phyloP scores from a whole-genome alignment of 2,888 invertebrate species.

The Hofmannophila pseudospretella region DNA sequence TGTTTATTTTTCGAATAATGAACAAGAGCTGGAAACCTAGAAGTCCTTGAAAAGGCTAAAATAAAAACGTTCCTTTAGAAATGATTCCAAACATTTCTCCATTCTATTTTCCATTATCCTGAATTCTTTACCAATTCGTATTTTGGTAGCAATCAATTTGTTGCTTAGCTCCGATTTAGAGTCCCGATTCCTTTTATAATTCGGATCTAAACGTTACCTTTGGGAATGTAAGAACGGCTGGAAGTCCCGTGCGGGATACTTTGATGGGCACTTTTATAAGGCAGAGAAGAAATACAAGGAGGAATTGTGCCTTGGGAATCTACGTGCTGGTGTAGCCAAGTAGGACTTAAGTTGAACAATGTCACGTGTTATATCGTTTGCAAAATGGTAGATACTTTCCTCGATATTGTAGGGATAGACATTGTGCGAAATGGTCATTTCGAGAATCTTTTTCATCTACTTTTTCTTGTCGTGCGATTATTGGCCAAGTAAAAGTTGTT shows the following conservation, averaged over 20 bases:
- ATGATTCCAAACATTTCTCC: background rate
- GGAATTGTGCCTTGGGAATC: conserved; percentile 9
- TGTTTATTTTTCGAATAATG: no score
- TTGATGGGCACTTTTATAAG: conserved; percentile 17
- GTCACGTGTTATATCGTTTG: no score
- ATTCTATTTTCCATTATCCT: background rate
- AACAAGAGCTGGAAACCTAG: no score
- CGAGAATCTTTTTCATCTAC: no score
- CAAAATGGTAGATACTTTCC: no score
- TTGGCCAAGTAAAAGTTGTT: no score
- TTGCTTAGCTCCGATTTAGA: conserved; percentile 15
- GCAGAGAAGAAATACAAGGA: conserved; percentile 7
- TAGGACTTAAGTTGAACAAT: conserved; percentile 1
- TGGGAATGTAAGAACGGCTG: conserved; percentile 12
- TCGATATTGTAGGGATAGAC: no score
- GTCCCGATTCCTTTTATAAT: conserved; percentile 17
- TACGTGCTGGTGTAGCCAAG: conserved; percentile 10
- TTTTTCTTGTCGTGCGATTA: no score
- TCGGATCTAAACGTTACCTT: conserved; percentile 16
- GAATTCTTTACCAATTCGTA: conserved; percentile 8
- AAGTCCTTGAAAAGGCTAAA: no score
- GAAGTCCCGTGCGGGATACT: conserved; percentile 13
- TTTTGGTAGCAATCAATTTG: conserved; percentile 20
- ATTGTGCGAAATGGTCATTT: no score
- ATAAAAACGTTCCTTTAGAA: background rate